Percentiles rank a stretch among this genome's conserved stretches.
These are phyloP conservation scores for Amblyopsis rosae DNA, from an alignment of 2,113 vertebrate species.

Conservation along the genomic window DNA sequence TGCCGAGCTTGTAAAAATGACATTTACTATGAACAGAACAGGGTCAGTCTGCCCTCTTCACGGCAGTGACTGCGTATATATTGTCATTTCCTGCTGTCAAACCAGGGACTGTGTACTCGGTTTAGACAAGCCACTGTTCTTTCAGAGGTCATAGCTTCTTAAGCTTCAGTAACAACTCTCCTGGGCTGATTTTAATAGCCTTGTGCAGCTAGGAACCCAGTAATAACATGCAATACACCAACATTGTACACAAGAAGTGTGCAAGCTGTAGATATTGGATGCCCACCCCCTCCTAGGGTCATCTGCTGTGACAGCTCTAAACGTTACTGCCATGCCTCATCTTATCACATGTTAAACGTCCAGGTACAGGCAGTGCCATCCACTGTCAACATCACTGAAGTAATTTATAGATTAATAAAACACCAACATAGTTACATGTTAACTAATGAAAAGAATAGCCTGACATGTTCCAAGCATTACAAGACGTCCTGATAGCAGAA, in stretches of 20 bases:
- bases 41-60: constrained; percentile 47
- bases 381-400: constrained; percentile 41
- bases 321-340: constrained; percentile 23
- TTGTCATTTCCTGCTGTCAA: constrained; percentile 60
- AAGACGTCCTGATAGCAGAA: constrained; percentile 58
- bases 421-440: constrained; percentile 37
- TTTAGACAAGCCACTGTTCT: constrained; percentile 40
- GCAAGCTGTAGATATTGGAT: constrained; percentile 38
- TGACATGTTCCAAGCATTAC: constrained; percentile 19
- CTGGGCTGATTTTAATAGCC: constrained; percentile 42
- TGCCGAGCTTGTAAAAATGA: constrained; percentile 52
- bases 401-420: constrained; percentile 40
- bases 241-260: constrained; percentile 44
- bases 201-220: constrained; percentile 19
- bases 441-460: constrained; percentile 35
- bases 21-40: constrained; percentile 65
- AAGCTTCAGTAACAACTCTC: constrained; percentile 51
- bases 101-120: constrained; percentile 32
- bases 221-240: constrained; percentile 29
- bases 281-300: constrained; percentile 40
- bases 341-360: constrained; percentile 54
- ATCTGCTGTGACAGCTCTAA: constrained; percentile 33
- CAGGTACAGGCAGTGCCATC: constrained; percentile 21
- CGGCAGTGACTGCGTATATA: constrained; percentile 35
- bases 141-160: constrained; percentile 34